Evolutionary conservation across 2,113 vertebrate species (phyloP), one percentile per base, ranked within the genome.

Genomic region (Onychostruthus taczanowskii): DNA sequence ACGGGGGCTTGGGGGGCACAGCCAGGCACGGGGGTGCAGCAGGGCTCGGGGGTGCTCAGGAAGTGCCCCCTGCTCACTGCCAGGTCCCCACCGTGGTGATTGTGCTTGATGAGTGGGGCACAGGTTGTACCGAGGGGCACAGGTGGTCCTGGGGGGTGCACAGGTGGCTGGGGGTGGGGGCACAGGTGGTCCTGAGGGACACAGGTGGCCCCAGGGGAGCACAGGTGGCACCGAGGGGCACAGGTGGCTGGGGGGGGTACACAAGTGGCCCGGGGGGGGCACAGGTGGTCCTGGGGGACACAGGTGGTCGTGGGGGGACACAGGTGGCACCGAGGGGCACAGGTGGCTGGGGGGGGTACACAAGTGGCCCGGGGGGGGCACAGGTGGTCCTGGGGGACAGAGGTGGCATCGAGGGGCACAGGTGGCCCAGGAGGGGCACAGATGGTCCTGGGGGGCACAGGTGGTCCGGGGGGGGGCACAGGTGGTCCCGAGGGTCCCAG

Each of bases 31-130:
- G 16, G 39, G 39, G 13, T 41, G 39, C 43, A 7, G 7, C 16
- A 7, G 43, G 43, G 43, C 43, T 44, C 43, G 44, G 63, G 39
- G 13, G 16, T 9, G 64, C 27, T 49, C 70, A 27, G 47, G 6
- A 37, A 1, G 12, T 6, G 28, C 7, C 10, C 30, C 26, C 18
- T 21, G 1, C 63, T 58, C 52, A 6, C 31, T 31, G 64, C 73
- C 10, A 2, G 37, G 4, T n/a, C 30, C 30, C 55, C 20, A 1
- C 4, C 6, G 0, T 1, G 37, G 23, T 59, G 58, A 8, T 27
- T 5, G 11, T 5, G 5, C 58, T 5, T 50, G 83, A 16, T 41
- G 10, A 13, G 33, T 0, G 3, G n/a, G 41, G 28, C 39, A 41
- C 41, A 41, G 41, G 41, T 13, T 13, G 41, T 41, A 39, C 39